Conservation (phyloP, 2,113 vertebrate genomes). For the Pelvicachromis taeniatus region DNA sequence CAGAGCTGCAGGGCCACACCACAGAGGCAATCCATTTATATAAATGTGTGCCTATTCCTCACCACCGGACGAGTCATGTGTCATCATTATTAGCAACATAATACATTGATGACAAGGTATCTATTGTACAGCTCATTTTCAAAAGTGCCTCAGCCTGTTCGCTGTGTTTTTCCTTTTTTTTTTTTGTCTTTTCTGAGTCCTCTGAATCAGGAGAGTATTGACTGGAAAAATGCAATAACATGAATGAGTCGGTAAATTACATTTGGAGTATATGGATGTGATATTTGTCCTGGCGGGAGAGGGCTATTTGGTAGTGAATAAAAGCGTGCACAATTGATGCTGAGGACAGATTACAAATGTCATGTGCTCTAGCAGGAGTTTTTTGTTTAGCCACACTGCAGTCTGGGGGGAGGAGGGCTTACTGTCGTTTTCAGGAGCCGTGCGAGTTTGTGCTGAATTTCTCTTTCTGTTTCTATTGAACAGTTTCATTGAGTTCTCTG, state of each 20-base stretch:
- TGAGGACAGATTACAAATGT: neutral
- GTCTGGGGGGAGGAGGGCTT: neutral
- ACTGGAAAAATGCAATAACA: conserved; percentile 38
- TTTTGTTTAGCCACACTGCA: neutral
- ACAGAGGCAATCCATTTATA: conserved; percentile 40
- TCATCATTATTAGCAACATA: conserved; percentile 45
- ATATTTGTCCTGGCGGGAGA: conserved; percentile 11
- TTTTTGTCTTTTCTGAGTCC: neutral
- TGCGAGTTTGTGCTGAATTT: neutral
- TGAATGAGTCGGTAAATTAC: conserved; percentile 17
- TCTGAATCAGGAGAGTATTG: conserved; percentile 30
- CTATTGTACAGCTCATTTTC: conserved; percentile 53
- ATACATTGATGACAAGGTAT: conserved; percentile 46
- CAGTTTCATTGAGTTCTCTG: neutral
- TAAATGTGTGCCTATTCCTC: conserved; percentile 9
- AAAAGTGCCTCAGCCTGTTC: conserved; percentile 31
- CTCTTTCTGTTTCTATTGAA: no score
- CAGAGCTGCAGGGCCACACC: conserved; percentile 12
- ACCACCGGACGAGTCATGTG: conserved; percentile 15
- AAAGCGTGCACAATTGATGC: neutral
- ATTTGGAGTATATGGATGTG: conserved; percentile 24
- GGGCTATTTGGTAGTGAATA: neutral
- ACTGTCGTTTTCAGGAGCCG: neutral
- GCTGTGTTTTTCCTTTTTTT: neutral
- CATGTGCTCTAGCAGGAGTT: neutral